Evolutionary conservation across 1,140 invertebrate genomes (phyloP).

Genomic region (Bombus superbus): DNA sequence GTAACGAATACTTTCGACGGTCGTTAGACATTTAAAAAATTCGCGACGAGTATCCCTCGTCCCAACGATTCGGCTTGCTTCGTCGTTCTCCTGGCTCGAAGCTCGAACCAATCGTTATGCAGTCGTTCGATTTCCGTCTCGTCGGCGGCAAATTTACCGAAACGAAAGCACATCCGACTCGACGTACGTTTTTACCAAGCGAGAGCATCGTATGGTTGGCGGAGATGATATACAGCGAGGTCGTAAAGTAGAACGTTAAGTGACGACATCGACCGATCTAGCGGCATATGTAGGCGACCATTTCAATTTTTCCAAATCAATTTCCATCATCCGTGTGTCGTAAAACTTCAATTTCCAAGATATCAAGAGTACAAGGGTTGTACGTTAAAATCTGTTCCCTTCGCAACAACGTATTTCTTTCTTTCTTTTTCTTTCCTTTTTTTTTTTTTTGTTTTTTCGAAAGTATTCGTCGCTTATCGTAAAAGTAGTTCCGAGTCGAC

Average conservation of each 20-base stretch:
- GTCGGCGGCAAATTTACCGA: background rate
- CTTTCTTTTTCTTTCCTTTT: no score
- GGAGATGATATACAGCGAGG: background rate
- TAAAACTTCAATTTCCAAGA: background rate
- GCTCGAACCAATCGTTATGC: slow-evolving; percentile 3
- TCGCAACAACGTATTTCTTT: no score
- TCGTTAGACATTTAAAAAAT: slow-evolving; percentile 4
- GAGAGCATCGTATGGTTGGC: background rate
- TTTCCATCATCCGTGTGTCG: background rate
- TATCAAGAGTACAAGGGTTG: background rate
- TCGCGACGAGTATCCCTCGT: background rate
- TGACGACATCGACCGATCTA: background rate
- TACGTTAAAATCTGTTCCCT: background rate
- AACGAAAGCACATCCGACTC: background rate
- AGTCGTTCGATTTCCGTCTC: background rate
- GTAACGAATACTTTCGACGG: slow-evolving; percentile 24
- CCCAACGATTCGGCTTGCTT: slow-evolving; percentile 3
- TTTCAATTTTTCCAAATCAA: background rate
- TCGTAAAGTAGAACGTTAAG: background rate
- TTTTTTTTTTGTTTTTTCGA: no score
- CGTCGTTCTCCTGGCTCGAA: background rate
- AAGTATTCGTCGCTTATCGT: no score
- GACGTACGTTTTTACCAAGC: background rate
- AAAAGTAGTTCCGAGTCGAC: no score
- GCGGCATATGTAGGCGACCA: background rate